Percentiles rank a stretch among this genome's conserved stretches.
These are phyloP conservation scores for Pandemis heparana DNA, from an alignment of 2,888 invertebrate genomes.

Conservation along the genomic window DNA sequence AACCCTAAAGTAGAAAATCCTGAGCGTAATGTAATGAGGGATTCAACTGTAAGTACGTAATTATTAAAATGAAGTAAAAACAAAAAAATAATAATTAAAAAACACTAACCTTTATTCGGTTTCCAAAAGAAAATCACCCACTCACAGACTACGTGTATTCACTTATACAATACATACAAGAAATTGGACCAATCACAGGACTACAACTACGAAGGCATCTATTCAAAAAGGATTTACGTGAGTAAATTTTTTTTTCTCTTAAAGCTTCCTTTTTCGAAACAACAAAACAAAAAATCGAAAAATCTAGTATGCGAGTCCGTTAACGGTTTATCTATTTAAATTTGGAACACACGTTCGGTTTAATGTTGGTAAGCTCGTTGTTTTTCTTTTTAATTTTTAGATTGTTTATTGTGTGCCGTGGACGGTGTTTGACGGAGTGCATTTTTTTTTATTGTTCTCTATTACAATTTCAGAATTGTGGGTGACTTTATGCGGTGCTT, in stretches of 20 bases:
- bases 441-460: constrained; percentile 59
- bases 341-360: constrained; percentile 65
- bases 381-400: constrained; percentile 73
- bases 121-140: constrained; percentile 52
- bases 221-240: constrained; percentile 55
- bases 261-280: constrained; percentile 55
- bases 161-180: constrained; percentile 52
- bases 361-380: constrained; percentile 70
- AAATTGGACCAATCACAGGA: constrained; percentile 74
- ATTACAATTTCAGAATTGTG: constrained; percentile 48
- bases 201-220: constrained; percentile 79
- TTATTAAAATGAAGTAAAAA: background rate
- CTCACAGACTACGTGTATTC: constrained; percentile 52
- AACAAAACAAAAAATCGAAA: constrained; percentile 43
- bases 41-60: too few species aligned
- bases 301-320: constrained; percentile 40
- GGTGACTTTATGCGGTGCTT: constrained; percentile 51
- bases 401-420: constrained; percentile 62
- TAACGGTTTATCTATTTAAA: constrained; percentile 45
- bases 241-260: constrained; percentile 49
- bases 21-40: too few species aligned
- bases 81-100: constrained; percentile 22
- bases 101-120: constrained; percentile 59
- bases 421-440: constrained; percentile 72
- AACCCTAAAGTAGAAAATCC: too few species aligned